Base-by-base conservation (phyloP, 2,797 vertebrate species). In the Leontopithecus rosalia region DNA sequence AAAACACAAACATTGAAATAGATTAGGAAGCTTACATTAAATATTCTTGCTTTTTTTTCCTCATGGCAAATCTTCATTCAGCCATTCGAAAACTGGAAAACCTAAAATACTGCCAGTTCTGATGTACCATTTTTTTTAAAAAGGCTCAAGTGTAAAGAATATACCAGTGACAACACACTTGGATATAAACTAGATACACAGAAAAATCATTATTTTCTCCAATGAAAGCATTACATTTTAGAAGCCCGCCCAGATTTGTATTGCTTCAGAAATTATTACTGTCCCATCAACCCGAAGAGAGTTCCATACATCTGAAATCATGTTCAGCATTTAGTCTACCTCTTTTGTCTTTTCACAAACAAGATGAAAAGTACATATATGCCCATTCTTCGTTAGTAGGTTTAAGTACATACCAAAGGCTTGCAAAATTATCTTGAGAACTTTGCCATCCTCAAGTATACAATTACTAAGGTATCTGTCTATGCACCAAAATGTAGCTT, bases 401-500 rank as follows among this genome's bases (percentile, higher is more conserved):
- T 82, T 87, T 90, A 96, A 97, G 97, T 64, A 88, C 95, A 96
- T 95, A 64, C 7, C 14, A 61, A 98, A 96, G 90, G 72, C 86
- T 83, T 93, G 75, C 97, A 97, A 98, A 97, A 95, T 22, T 92
- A 96, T 97, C 96, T 97, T 95, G 57, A 81, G 80, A 96, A 94
- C 33, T 90, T 58, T 33, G 79, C 28, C 97, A 57, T 67, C 55
- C 77, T 7, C 83, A 26, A 88, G 86, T 80, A 90, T 93, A 97
- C 50, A 80, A 1, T 97, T 98, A 98, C 90, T 94, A 88, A 98
- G 96, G 98, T 97, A 76, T 98, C 97, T 97, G 93, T 98, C 97
- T 95, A 70, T 70, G 92, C 97, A 95, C 92, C 55, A 82, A 98
- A 98, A 97, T 98, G 58, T 95, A 98, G 97, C 82, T 97, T 98